A percentile compares a stretch with the other conserved stretches of the same genome.
Evolutionary conservation across 2,113 vertebrate genomes (phyloP).

Genomic region (Brienomyrus longianalis): DNA sequence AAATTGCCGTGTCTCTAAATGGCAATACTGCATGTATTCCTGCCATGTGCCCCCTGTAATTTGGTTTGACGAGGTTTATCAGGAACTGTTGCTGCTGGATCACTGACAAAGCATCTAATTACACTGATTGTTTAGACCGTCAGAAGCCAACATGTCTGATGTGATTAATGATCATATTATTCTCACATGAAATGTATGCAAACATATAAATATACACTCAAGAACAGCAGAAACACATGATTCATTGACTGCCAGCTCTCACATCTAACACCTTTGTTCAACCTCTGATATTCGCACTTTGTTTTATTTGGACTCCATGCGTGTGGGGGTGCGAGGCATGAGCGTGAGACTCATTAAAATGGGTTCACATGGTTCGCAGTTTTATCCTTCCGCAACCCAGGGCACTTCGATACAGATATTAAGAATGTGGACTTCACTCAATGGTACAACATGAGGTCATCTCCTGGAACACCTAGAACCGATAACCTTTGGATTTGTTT

Average conservation of each 20-base stretch:
- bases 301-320: not conserved
- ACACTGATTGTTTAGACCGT: not conserved
- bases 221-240: not conserved
- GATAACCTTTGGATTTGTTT: too few relatives aligned
- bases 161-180: not conserved
- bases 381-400: not conserved
- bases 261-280: not conserved
- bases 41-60: not conserved
- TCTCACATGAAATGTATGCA: not conserved
- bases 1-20: not conserved
- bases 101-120: not conserved
- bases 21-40: not conserved
- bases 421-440: not conserved
- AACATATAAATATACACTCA: not conserved
- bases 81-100: not conserved
- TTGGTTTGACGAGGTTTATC: not conserved
- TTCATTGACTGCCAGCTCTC: not conserved
- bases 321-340: not conserved
- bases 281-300: not conserved
- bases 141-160: not conserved
- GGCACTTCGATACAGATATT: not conserved
- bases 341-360: not conserved
- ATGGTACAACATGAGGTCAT: not conserved
- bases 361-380: not conserved
- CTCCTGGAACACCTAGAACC: not conserved